Evolutionary conservation across 2,113 vertebrate species (phyloP).

Genomic region (Pteronura brasiliensis): DNA sequence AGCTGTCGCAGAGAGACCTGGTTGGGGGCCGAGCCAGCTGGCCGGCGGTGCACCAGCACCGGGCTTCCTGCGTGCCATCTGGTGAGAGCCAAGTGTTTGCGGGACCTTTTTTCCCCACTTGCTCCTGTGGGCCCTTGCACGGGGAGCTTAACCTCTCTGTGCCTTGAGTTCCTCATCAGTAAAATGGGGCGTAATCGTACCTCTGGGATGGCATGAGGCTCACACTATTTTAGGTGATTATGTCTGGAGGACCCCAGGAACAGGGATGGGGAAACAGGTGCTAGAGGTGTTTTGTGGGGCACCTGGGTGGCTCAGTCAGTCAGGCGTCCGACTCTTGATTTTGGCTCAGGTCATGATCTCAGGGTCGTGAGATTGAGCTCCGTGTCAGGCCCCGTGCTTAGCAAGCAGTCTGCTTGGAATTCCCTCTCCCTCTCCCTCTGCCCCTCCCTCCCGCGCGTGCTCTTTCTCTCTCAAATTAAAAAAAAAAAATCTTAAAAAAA

Average conservation of each 20-base stretch:
- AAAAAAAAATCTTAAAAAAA: background rate
- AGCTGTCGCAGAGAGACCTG: background rate
- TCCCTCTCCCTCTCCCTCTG: background rate
- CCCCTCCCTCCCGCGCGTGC: background rate
- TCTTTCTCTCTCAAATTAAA: background rate
- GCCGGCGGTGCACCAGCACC: rapidly evolving
- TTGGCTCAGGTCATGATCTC: background rate
- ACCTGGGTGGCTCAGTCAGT: background rate
- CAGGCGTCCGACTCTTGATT: background rate
- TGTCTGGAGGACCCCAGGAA: background rate
- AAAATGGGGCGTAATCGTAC: background rate
- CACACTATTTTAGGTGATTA: background rate
- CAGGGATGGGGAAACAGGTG: background rate
- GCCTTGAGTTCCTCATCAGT: background rate
- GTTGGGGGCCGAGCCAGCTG: rapidly evolving
- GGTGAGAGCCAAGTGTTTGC: rapidly evolving
- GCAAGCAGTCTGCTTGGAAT: background rate
- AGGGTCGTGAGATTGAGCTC: background rate
- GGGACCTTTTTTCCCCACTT: too few species aligned
- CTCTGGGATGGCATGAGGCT: background rate
- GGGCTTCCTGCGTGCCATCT: background rate
- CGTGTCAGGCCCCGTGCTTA: rapidly evolving
- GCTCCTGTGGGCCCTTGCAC: background rate
- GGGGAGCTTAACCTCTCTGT: background rate
- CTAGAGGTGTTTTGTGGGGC: background rate